Evolutionary conservation across 1,140 invertebrate genomes (phyloP).

Genomic region (Eumaeus atala): DNA sequence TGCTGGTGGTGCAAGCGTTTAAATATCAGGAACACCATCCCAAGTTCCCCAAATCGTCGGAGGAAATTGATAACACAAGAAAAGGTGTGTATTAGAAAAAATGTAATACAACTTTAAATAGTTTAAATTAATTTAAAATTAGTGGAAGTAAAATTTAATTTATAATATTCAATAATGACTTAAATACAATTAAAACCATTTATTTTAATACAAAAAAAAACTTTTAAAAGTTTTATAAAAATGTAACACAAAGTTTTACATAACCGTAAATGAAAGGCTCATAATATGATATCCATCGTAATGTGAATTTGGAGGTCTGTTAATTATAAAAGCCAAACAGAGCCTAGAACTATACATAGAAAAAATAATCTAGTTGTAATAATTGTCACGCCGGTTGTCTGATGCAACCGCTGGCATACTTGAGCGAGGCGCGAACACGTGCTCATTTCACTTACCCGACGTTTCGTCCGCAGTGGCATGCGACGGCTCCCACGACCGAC

Average conservation of each 20-base stretch:
- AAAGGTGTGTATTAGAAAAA: conserved; percentile 38
- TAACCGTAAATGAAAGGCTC: too few species aligned
- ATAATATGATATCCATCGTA: too few species aligned
- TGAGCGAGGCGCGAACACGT: neutral
- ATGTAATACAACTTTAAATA: neutral
- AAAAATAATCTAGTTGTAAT: neutral
- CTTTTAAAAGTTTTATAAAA: too few species aligned
- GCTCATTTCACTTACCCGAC: conserved; percentile 17
- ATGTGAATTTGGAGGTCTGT: too few species aligned
- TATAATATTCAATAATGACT: too few species aligned
- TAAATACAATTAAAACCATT: too few species aligned
- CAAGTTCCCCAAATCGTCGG: conserved; percentile 45
- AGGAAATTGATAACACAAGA: conserved; percentile 36
- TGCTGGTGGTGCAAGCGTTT: conserved; percentile 39
- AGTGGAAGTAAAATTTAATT: too few species aligned
- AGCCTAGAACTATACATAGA: too few species aligned
- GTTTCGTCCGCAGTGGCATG: conserved; percentile 47
- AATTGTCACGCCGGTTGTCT: neutral
- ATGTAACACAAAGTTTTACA: too few species aligned
- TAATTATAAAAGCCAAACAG: too few species aligned
- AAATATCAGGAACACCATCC: conserved; percentile 45
- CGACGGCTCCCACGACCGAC: conserved; percentile 32
- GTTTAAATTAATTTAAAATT: too few species aligned
- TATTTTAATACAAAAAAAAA: too few species aligned
- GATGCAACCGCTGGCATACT: neutral